Percentiles rank a stretch among this genome's conserved stretches.
These are phyloP conservation scores for Troides helena DNA, from an alignment of 2,888 invertebrate species.

Conservation along the genomic window DNA sequence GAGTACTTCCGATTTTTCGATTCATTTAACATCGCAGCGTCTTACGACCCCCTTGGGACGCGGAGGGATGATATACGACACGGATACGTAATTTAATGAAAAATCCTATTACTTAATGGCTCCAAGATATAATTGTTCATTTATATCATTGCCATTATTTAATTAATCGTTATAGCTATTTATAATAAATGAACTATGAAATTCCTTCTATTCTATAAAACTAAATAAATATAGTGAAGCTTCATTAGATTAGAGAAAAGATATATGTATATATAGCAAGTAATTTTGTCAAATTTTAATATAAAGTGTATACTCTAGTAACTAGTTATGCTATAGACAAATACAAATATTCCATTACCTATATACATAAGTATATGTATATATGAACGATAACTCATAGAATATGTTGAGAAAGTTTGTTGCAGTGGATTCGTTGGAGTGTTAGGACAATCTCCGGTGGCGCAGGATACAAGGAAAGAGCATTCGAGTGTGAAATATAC, in stretches of 20 bases:
- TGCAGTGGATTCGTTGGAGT: not conserved
- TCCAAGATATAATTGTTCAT: not conserved
- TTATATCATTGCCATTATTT: not conserved
- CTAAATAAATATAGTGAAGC: not conserved
- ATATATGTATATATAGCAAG: not conserved
- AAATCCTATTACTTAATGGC: not conserved
- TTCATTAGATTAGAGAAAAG: not conserved
- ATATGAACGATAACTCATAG: not conserved
- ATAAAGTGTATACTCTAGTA: too few relatives aligned
- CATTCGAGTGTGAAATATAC: constrained; percentile 9
- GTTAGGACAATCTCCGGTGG: constrained; percentile 7
- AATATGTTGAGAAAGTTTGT: not conserved
- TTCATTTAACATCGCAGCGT: not conserved
- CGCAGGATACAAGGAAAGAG: constrained; percentile 10
- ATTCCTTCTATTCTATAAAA: not conserved
- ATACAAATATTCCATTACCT: too few relatives aligned
- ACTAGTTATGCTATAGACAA: too few relatives aligned
- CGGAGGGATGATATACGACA: not conserved
- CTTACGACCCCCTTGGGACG: not conserved
- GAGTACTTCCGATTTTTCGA: not conserved
- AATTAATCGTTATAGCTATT: not conserved
- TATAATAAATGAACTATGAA: not conserved
- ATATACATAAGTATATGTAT: not conserved
- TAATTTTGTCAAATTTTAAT: too few relatives aligned
- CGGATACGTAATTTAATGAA: constrained; percentile 1